Percentiles rank a stretch among this genome's conserved stretches.
Evolutionary conservation across 2,113 vertebrate genomes (phyloP).

Genomic region (Oceanodroma tethys): DNA sequence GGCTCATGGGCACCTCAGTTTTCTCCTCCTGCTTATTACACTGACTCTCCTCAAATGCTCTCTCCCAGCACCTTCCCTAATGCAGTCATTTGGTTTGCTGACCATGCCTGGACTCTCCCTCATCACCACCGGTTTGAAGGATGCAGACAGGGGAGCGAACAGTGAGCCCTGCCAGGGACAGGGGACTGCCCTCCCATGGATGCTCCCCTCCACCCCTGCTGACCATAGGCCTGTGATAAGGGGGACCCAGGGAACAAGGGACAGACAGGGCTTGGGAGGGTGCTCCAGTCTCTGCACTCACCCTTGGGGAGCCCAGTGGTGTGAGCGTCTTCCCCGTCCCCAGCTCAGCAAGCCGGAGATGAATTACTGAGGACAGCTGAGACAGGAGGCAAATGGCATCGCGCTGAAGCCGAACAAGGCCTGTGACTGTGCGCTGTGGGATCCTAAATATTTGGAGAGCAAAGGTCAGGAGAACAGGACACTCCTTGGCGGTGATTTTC

Average conservation of each 20-base stretch:
- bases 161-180: not conserved
- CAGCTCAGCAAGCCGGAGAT: conserved; percentile 19
- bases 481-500: conserved; percentile 27
- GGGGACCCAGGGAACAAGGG: not conserved
- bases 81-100: not conserved
- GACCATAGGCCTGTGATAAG: not conserved
- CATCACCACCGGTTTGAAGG: not conserved
- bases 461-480: conserved; percentile 70
- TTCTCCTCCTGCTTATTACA: not conserved
- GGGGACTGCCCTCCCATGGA: not conserved
- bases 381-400: conserved; percentile 61
- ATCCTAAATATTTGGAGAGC: conserved; percentile 73
- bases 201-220: not conserved
- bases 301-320: not conserved
- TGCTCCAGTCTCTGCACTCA: not conserved
- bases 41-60: fast-evolving
- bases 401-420: conserved; percentile 45
- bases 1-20: not conserved
- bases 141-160: not conserved
- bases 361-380: conserved; percentile 74
- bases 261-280: not conserved
- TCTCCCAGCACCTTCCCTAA: not conserved
- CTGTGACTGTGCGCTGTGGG: conserved; percentile 54
- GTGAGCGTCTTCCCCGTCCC: not conserved
- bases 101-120: not conserved